Conservation (phyloP, 1,140 invertebrate species). For the Sesamia nonagrioides region DNA sequence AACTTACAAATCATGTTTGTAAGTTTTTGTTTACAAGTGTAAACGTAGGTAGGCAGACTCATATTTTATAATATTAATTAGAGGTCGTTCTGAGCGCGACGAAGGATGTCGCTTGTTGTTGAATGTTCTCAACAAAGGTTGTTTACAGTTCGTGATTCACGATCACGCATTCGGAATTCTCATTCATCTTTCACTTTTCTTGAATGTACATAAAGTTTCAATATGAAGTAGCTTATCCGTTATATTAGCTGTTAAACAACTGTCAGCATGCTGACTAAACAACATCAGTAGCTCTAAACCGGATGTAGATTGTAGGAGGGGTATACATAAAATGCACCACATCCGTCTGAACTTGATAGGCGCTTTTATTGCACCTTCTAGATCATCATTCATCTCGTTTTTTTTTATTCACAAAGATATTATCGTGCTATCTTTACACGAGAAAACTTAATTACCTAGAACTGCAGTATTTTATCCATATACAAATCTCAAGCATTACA, state of each 20-base stretch:
- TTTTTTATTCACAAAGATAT: background rate
- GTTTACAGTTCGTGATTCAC: constrained; percentile 42
- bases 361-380: background rate
- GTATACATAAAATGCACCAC: constrained; percentile 20
- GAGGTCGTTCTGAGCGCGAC: constrained; percentile 16
- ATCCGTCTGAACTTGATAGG: background rate
- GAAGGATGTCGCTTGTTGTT: constrained; percentile 29
- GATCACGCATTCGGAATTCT: constrained; percentile 34
- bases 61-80: constrained; percentile 25
- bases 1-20: background rate
- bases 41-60: constrained; percentile 6
- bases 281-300: constrained; percentile 24
- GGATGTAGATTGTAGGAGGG: constrained; percentile 15
- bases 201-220: background rate
- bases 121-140: constrained; percentile 32
- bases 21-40: background rate
- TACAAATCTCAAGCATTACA: constrained; percentile 23
- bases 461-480: background rate
- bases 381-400: no score
- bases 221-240: background rate
- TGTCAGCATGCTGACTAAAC: constrained; percentile 2
- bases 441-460: background rate
- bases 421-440: no score
- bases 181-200: constrained; percentile 33
- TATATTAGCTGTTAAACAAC: constrained; percentile 6